A percentile compares a stretch with the other conserved stretches of the same genome.
These are phyloP conservation scores for Drosophila chauvacae DNA, from an alignment of 1,140 invertebrate species.

Conservation along the genomic window DNA sequence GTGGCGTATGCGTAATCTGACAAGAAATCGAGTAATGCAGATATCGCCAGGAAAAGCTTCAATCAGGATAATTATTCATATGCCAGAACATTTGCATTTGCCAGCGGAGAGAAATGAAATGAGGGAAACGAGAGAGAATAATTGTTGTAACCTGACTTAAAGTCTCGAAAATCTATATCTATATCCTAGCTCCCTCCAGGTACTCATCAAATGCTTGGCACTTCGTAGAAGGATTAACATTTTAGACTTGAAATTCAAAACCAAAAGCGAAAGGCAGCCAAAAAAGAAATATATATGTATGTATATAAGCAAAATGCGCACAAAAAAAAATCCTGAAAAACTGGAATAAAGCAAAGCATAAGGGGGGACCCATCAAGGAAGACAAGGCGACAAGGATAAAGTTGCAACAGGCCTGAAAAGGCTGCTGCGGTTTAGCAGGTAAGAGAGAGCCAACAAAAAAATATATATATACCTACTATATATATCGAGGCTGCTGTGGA, in stretches of 20 bases:
- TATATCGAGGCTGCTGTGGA: constrained; percentile 53
- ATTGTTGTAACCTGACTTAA: too few species aligned
- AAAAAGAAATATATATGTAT: background rate
- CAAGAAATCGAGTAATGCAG: constrained; percentile 48
- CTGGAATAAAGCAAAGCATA: constrained; percentile 55
- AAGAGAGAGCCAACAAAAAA: constrained; percentile 5
- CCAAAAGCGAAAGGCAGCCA: constrained; percentile 32
- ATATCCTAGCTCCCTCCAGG: background rate
- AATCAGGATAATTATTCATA: constrained; percentile 66
- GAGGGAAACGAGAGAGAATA: too few species aligned
- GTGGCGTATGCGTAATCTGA: constrained; percentile 54
- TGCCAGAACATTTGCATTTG: constrained; percentile 48
- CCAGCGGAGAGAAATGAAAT: background rate
- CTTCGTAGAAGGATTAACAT: constrained; percentile 53
- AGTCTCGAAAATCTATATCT: background rate
- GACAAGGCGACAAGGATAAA: constrained; percentile 45
- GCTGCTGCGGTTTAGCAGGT: constrained; percentile 51
- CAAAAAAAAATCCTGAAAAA: constrained; percentile 50
- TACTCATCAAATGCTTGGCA: background rate
- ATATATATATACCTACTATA: background rate
- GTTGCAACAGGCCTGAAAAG: constrained; percentile 43
- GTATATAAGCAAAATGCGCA: background rate
- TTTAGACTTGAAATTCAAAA: constrained; percentile 65
- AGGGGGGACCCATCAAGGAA: constrained; percentile 30
- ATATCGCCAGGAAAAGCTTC: constrained; percentile 15